Evolutionary conservation across 2,888 invertebrate species (phyloP).

Genomic region (Cancer borealis): DNA sequence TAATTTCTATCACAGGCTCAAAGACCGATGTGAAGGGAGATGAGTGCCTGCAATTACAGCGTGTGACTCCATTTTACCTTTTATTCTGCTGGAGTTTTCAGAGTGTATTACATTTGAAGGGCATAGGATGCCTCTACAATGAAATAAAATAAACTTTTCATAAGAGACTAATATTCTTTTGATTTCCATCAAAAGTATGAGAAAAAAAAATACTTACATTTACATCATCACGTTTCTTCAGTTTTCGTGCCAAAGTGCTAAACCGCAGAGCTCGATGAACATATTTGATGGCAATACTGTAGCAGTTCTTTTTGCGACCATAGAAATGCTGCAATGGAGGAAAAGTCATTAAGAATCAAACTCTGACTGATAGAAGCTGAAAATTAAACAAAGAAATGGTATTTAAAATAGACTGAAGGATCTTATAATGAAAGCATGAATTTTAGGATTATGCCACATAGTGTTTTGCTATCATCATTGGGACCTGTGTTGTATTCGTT

Average conservation of each 20-base stretch:
- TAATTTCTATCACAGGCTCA: background rate
- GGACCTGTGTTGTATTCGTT: too few relatives aligned
- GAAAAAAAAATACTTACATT: conserved; percentile 81
- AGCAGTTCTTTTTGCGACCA: conserved; percentile 91
- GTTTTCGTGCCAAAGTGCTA: conserved; percentile 86
- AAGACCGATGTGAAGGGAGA: background rate
- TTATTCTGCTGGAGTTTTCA: background rate
- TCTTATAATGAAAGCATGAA: too few relatives aligned
- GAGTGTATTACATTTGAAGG: background rate
- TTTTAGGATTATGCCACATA: too few relatives aligned
- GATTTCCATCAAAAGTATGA: background rate
- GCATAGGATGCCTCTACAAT: background rate
- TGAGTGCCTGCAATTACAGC: background rate
- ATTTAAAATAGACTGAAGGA: too few relatives aligned
- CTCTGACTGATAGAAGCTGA: background rate
- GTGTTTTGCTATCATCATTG: too few relatives aligned
- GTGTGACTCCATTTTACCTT: background rate
- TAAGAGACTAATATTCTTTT: background rate
- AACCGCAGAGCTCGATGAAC: conserved; percentile 89
- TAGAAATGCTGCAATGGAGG: conserved; percentile 83
- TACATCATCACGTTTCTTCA: conserved; percentile 87
- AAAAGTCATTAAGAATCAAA: background rate
- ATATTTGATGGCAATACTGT: conserved; percentile 87
- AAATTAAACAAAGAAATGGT: too few relatives aligned
- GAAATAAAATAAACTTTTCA: background rate